Evolutionary conservation across 2,113 vertebrate genomes (phyloP).

Genomic region (Emydura subglobosa): DNA sequence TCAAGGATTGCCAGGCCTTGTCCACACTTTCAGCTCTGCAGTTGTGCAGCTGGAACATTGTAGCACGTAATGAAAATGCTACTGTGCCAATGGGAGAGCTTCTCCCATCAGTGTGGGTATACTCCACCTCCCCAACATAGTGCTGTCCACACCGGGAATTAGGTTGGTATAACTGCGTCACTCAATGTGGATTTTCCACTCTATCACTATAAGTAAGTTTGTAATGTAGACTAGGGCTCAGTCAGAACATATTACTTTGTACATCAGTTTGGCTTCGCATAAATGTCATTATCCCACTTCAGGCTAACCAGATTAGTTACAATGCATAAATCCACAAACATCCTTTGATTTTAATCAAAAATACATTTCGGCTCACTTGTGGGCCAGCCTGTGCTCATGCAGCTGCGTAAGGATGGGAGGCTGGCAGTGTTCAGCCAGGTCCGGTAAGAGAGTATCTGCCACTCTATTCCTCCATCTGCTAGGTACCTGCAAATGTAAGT

Average conservation of each 20-base stretch:
- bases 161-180: neutral
- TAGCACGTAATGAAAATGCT: too few relatives aligned
- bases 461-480: conserved; percentile 40
- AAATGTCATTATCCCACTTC: neutral
- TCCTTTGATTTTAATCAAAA: neutral
- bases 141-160: neutral
- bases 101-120: too few relatives aligned
- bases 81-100: too few relatives aligned
- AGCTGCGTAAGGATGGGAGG: neutral
- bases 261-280: neutral
- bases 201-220: neutral
- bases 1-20: neutral
- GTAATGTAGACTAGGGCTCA: neutral
- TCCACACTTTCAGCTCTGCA: neutral
- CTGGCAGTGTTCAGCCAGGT: conserved; percentile 25
- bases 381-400: conserved; percentile 10
- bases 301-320: neutral
- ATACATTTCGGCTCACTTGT: neutral
- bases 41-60: too few relatives aligned
- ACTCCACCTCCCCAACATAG: too few relatives aligned
- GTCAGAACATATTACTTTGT: neutral
- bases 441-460: neutral
- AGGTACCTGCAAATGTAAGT: conserved; percentile 64
- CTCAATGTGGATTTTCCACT: too few relatives aligned
- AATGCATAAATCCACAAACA: neutral